Evolutionary conservation across 2,113 vertebrate species (phyloP), one percentile per base, ranked within the genome.

Genomic region (Polypterus bichir): DNA sequence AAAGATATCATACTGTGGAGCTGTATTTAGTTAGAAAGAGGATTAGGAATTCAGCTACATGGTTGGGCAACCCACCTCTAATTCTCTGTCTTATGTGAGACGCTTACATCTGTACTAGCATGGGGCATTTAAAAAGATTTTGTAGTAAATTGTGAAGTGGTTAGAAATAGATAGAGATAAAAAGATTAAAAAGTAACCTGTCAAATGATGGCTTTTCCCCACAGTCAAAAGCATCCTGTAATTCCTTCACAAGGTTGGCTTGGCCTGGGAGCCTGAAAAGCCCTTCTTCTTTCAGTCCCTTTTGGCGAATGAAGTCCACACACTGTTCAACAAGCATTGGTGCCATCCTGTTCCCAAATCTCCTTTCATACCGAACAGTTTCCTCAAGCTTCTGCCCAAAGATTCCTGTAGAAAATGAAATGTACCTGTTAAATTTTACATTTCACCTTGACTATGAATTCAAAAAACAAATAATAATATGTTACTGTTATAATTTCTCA

Each of bases 341-440:
- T 3, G 94, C 94, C 71, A 91, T 71, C 63, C 89, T 93, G 76
- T 83, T 87, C 68, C 93, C 94, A 44, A 88, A 96, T 6, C 92
- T 85, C 44, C 91, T 89, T 64, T 98, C 96, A 0, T 90, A 98
- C 0, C 89, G 87, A 2, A 99, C 91, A 0, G 96, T 98, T 60
- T 99, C 96, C 81, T 99, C 95, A 68, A 99, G 73, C 74, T 92
- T 97, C 83, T 98, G 96, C 6, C 96, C 96, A 69, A 99, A 99
- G 65, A 99, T 98, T 48, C 96, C 95, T 98, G 74, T 48, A 66
- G 62, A 46, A 65, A 49, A 54, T 4, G n/a, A 10, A 9, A 70
- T 27, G 48, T 27, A 64, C 4, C 4, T 9, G 60, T 54, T 27
- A 27, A 27, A 27, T 2, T 27, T 2, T 27, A 27, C 2, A 27